Evolutionary conservation across 1,140 invertebrate species (phyloP).

Genomic region (Listronotus bonariensis): DNA sequence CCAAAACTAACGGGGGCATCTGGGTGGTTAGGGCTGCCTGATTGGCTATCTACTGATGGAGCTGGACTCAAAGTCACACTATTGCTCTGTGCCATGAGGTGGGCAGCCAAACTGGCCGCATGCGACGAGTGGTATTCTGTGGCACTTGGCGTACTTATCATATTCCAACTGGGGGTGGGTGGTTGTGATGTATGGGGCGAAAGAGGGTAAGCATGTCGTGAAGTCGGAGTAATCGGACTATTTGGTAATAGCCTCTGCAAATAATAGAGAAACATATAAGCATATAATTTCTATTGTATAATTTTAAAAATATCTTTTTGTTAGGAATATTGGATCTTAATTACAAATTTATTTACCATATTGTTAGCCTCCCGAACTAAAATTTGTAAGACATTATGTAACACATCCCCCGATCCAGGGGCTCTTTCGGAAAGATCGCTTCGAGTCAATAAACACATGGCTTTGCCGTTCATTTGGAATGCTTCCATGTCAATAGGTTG

Average conservation of each 20-base stretch:
- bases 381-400: constrained; percentile 91
- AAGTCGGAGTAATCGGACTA: constrained; percentile 82
- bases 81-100: constrained; percentile 70
- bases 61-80: constrained; percentile 89
- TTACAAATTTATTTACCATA: constrained; percentile 53
- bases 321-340: neutral
- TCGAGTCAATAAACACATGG: constrained; percentile 79
- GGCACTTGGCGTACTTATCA: constrained; percentile 64
- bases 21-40: constrained; percentile 77
- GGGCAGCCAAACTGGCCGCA: constrained; percentile 66
- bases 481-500: constrained; percentile 90
- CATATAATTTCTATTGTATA: too few species aligned
- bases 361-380: constrained; percentile 79
- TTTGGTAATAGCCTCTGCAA: constrained; percentile 74
- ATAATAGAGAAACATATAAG: neutral
- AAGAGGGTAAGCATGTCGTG: constrained; percentile 73
- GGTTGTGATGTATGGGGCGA: constrained; percentile 74
- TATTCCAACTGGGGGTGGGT: constrained; percentile 76
- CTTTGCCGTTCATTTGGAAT: constrained; percentile 95
- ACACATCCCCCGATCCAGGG: constrained; percentile 88
- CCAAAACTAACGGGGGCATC: constrained; percentile 55
- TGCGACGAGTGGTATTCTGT: constrained; percentile 65
- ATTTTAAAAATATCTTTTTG: too few species aligned
- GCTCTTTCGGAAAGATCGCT: constrained; percentile 87
- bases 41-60: constrained; percentile 84